Base-by-base conservation (phyloP, 2,888 invertebrate genomes). In the Drosophila quinaria region DNA sequence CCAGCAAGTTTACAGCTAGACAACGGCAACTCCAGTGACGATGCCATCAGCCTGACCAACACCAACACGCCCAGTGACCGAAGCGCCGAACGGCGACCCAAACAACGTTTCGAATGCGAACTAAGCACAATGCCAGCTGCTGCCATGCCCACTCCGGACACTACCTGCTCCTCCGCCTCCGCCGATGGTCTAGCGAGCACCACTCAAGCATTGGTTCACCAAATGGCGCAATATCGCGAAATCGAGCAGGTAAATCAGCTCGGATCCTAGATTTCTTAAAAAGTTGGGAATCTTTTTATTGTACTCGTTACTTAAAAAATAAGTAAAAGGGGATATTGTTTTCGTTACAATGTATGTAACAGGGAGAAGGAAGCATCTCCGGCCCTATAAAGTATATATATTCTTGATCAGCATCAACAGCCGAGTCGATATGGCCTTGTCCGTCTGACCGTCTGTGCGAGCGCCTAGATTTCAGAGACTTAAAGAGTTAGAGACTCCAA, bases 161-260 rank as follows among this genome's bases (percentile, higher is more conserved):
- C 10, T 10, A 17, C 35, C 0, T 17, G 13, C 0, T 0, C 1
- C 25, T 17, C n/a, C 0, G 1, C 8, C 29, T 29, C 29, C 29
- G 11, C n/a, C 4, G 71, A 78, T 17, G 55, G 61, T 10, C 63
- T 92, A 78, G 61, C 80, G 25, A 91, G 92, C 10, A 93, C 94
- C 52, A 94, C 95, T 0, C 92, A 94, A 47, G 87, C 92, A 13
- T 94, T 96, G 81, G 92, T 96, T 6, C 93, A 95, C 72, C 94
- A 95, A 81, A 92, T 97, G 70, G 95, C 96, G 2, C 94, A 96
- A 58, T 97, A 96, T 90, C 95, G 95, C 73, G 95, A 96, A 87
- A 94, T 97, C 22, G 97, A 97, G 93, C 95, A 96, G 94, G 96
- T 96, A 91, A 51, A 8, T 6, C 1, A 0, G 5, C 5, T 8